Percentiles rank a stretch among this genome's conserved stretches.
Conservation (phyloP, 1,140 invertebrate genomes). For the Pogonomyrmex barbatus region DNA sequence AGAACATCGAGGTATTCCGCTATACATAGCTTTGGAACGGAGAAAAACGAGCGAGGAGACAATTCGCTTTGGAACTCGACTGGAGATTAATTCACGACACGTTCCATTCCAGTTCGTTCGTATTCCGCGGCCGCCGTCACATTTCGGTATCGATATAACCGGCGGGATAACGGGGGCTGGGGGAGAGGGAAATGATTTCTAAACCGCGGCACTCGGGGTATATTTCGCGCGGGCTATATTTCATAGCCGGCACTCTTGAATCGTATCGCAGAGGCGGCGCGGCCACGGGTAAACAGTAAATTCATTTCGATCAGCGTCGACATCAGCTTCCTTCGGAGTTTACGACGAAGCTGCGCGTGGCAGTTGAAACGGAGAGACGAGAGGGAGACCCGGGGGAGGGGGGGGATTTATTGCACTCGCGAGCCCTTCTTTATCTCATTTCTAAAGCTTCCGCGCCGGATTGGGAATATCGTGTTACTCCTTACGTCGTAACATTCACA, state of each 20-base stretch:
- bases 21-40: not conserved
- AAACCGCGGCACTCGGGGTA: constrained; percentile 44
- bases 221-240: constrained; percentile 38
- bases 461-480: constrained; percentile 74
- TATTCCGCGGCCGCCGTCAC: constrained; percentile 50
- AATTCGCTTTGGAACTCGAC: constrained; percentile 40
- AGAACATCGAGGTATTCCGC: not conserved
- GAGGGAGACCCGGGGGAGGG: constrained; percentile 60
- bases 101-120: constrained; percentile 53
- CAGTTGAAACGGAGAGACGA: constrained; percentile 1
- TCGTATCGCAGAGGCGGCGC: constrained; percentile 53
- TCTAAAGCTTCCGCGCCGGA: constrained; percentile 75
- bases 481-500: constrained; percentile 36
- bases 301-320: constrained; percentile 77
- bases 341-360: constrained; percentile 19
- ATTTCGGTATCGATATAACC: constrained; percentile 53
- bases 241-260: constrained; percentile 50
- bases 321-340: constrained; percentile 42
- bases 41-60: constrained; percentile 11
- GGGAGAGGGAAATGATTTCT: constrained; percentile 47
- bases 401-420: constrained; percentile 76
- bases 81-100: constrained; percentile 56
- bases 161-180: not conserved
- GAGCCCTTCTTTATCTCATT: constrained; percentile 76
- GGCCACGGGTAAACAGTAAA: constrained; percentile 77